Percentiles rank a stretch among this genome's conserved stretches.
Evolutionary conservation across 1,140 invertebrate genomes (phyloP).

Genomic region (Drosophila kikkawai): DNA sequence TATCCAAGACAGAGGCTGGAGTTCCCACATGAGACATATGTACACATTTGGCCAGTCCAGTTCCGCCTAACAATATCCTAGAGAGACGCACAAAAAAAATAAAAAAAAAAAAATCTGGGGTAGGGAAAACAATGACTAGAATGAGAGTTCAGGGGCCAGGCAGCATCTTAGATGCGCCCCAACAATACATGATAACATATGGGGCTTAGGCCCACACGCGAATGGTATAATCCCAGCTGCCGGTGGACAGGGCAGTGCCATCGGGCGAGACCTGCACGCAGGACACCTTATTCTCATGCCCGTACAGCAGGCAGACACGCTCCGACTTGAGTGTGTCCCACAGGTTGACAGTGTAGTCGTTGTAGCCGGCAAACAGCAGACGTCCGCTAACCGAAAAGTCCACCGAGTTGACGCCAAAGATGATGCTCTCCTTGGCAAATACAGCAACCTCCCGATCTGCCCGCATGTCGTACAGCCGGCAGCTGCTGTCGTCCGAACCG

Average conservation of each 20-base stretch:
- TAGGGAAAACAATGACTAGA: slow-evolving; percentile 23
- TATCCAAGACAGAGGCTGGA: slow-evolving; percentile 11
- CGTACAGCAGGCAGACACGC: slow-evolving; percentile 96
- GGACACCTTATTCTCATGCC: slow-evolving; percentile 99
- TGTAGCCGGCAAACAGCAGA: slow-evolving; percentile 98
- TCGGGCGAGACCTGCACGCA: slow-evolving; percentile 98
- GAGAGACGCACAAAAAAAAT: slow-evolving; percentile 21
- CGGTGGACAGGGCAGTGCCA: slow-evolving; percentile 98
- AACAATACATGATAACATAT: slow-evolving; percentile 10
- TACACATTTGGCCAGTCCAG: slow-evolving; percentile 14
- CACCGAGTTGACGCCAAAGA: slow-evolving; percentile 99
- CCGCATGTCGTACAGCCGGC: slow-evolving; percentile 98
- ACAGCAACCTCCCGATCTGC: slow-evolving; percentile 99
- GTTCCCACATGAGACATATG: slow-evolving; percentile 19
- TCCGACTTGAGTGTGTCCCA: slow-evolving; percentile 99
- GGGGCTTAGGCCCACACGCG: slow-evolving; percentile 88
- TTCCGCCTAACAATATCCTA: slow-evolving; percentile 19
- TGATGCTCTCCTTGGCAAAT: slow-evolving; percentile 98
- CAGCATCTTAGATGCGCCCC: slow-evolving; percentile 11
- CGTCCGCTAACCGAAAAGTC: slow-evolving; percentile 99
- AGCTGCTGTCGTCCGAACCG: slow-evolving; percentile 99
- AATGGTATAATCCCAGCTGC: slow-evolving; percentile 99
- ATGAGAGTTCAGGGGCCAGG: slow-evolving; percentile 4
- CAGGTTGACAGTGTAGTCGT: slow-evolving; percentile 99
- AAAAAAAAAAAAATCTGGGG: too few relatives aligned